These are phyloP conservation scores for Chrysochloris asiatica DNA, from an alignment of 2,113 vertebrate genomes.

Conservation along the genomic window DNA sequence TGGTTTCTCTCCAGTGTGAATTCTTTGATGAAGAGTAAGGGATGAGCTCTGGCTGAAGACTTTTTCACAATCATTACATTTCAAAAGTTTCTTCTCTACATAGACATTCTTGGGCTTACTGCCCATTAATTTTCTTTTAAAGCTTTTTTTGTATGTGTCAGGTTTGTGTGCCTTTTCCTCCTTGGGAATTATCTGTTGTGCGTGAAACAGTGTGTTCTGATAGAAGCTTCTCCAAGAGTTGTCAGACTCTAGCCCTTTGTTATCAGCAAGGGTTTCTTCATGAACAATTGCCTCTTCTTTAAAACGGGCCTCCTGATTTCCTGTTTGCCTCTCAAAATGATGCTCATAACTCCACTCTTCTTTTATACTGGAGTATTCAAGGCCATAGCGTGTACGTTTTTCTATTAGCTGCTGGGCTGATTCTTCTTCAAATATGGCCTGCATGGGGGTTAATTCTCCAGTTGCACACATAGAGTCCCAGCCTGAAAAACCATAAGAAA, in stretches of 20 bases:
- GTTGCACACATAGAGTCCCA: conserved; percentile 59
- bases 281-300: conserved; percentile 56
- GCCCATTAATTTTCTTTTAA: conserved; percentile 21
- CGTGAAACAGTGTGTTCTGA: conserved; percentile 35
- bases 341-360: conserved; percentile 50
- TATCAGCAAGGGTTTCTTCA: conserved; percentile 51
- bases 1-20: conserved; percentile 80
- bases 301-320: conserved; percentile 33
- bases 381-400: conserved; percentile 55
- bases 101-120: conserved; percentile 57
- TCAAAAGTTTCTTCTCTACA: conserved; percentile 71
- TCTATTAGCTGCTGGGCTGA: conserved; percentile 42
- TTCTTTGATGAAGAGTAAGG: conserved; percentile 80
- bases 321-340: conserved; percentile 34
- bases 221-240: conserved; percentile 59
- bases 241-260: conserved; percentile 52
- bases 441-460: conserved; percentile 56
- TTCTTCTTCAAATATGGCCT: conserved; percentile 54
- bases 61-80: conserved; percentile 78
- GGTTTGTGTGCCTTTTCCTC: conserved; percentile 55
- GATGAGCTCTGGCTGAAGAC: conserved; percentile 79
- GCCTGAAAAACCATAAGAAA: conserved; percentile 62
- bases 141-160: conserved; percentile 43
- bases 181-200: conserved; percentile 53
- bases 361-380: conserved; percentile 44